Evolutionary conservation across 2,797 vertebrate genomes (phyloP).

Genomic region (Malacoraja senta): DNA sequence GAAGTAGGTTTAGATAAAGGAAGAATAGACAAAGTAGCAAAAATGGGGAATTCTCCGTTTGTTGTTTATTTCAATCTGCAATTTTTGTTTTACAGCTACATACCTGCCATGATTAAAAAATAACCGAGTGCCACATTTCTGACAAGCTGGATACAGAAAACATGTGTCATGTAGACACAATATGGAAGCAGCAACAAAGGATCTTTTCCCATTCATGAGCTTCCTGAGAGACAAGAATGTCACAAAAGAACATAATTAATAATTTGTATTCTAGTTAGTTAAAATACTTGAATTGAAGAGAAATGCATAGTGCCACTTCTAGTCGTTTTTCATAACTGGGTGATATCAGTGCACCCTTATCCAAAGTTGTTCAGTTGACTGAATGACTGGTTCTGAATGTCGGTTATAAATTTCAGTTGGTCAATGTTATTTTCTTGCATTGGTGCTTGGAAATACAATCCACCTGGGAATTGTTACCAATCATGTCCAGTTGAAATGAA

Average conservation of each 20-base stretch:
- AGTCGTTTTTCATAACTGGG: neutral
- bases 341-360: neutral
- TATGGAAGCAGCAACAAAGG: constrained; percentile 59
- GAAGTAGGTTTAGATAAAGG: neutral
- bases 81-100: neutral
- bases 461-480: neutral
- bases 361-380: neutral
- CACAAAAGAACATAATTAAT: neutral
- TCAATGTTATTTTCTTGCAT: neutral
- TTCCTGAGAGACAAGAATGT: constrained; percentile 16
- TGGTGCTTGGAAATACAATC: neutral
- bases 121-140: constrained; percentile 58
- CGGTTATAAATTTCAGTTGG: neutral
- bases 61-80: neutral
- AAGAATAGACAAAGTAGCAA: neutral
- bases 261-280: neutral
- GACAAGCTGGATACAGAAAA: constrained; percentile 63
- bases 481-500: neutral
- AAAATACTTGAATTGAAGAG: neutral
- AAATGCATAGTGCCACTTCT: neutral
- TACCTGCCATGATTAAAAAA: constrained; percentile 55
- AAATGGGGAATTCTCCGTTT: neutral
- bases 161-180: constrained; percentile 59
- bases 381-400: neutral
- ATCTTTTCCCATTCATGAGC: constrained; percentile 54